Percentiles rank a stretch among this genome's conserved stretches.
These are phyloP conservation scores for Vollenhovia emeryi DNA, from an alignment of 1,140 invertebrate genomes.

Conservation along the genomic window DNA sequence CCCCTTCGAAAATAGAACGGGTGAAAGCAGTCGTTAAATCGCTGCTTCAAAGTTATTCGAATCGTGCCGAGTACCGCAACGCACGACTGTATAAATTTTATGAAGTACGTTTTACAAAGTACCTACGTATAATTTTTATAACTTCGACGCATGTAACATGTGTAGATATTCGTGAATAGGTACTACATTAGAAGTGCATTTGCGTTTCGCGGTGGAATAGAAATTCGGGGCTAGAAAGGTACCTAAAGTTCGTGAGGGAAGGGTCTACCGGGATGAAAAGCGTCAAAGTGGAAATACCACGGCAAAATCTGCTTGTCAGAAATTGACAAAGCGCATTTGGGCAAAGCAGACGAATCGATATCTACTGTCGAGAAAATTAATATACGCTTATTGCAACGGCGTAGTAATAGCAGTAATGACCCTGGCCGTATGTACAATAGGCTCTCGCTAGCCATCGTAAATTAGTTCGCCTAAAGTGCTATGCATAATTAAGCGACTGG, in stretches of 20 bases:
- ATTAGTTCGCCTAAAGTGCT: constrained; percentile 48
- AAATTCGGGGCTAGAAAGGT: background rate
- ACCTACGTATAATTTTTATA: constrained; percentile 22
- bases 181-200: background rate
- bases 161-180: background rate
- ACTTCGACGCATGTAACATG: background rate
- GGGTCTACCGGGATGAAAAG: background rate
- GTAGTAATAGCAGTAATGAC: constrained; percentile 24
- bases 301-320: constrained; percentile 24
- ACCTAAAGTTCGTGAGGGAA: background rate
- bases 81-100: background rate
- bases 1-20: background rate
- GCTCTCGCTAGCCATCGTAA: constrained; percentile 16
- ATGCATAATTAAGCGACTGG: constrained; percentile 51
- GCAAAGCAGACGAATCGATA: constrained; percentile 27
- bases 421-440: constrained; percentile 28
- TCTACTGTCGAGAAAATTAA: constrained; percentile 36
- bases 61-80: background rate
- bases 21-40: background rate
- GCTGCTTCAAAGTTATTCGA: constrained; percentile 1
- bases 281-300: constrained; percentile 12
- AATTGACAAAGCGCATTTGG: constrained; percentile 21
- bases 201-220: constrained; percentile 1
- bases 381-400: constrained; percentile 13
- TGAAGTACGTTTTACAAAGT: background rate